A percentile compares a stretch with the other conserved stretches of the same genome.
phyloP scores from a whole-genome alignment of 2,797 vertebrate genomes.

The Scyliorhinus canicula region DNA sequence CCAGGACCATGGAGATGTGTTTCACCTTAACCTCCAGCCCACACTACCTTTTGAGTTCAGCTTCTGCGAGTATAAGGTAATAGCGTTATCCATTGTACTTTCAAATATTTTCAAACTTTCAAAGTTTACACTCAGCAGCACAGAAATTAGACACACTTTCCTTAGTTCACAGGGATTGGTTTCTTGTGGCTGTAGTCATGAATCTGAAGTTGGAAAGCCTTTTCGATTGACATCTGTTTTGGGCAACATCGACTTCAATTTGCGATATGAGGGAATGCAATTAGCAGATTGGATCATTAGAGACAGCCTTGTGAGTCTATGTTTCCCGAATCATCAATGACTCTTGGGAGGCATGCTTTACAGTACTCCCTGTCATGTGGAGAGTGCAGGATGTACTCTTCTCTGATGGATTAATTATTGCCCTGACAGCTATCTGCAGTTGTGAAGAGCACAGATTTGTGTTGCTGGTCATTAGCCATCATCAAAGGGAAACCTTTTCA shows the following conservation, averaged over 20 bases:
- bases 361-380: background rate
- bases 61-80: background rate
- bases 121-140: no score
- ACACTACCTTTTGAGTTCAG: no score
- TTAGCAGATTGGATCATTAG: background rate
- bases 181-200: background rate
- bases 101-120: background rate
- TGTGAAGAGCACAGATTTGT: background rate
- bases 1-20: background rate
- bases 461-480: background rate
- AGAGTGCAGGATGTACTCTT: background rate
- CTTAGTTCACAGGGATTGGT: background rate
- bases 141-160: background rate
- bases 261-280: background rate
- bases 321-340: background rate
- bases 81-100: background rate
- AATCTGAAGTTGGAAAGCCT: background rate
- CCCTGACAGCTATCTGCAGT: background rate
- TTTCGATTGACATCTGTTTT: background rate
- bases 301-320: background rate
- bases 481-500: background rate
- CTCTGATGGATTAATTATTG: background rate
- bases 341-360: background rate
- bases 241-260: background rate
- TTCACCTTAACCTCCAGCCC: background rate